These are phyloP conservation scores for Upupa epops DNA, from an alignment of 2,113 vertebrate genomes.

Conservation along the genomic window DNA sequence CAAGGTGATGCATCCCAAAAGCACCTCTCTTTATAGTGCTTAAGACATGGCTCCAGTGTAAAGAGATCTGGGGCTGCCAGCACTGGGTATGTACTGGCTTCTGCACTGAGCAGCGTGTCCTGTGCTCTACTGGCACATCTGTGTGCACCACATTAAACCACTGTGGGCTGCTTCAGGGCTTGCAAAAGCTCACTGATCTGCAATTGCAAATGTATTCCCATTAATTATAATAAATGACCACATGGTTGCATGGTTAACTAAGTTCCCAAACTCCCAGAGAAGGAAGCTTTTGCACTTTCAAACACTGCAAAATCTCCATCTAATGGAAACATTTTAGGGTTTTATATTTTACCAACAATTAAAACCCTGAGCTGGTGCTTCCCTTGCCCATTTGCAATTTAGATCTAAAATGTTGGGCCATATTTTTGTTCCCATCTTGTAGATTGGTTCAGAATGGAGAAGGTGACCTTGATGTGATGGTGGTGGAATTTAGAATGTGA, in stretches of 20 bases:
- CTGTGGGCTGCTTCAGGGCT: neutral
- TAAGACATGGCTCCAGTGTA: accelerated
- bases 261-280: neutral
- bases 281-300: neutral
- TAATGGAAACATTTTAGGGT: neutral
- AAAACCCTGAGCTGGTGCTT: neutral
- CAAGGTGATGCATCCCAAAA: no score
- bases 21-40: neutral
- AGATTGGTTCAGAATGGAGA: neutral
- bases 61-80: neutral
- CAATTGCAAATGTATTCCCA: slow-evolving; percentile 18
- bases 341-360: slow-evolving; percentile 6
- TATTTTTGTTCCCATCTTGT: neutral
- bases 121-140: neutral
- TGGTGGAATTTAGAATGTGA: neutral
- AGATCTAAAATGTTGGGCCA: neutral
- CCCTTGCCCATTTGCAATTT: neutral
- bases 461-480: neutral
- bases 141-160: neutral
- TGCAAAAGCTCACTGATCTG: neutral
- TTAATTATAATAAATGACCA: slow-evolving; percentile 22
- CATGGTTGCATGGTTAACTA: neutral
- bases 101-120: neutral
- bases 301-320: neutral
- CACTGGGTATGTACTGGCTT: accelerated